Conservation (phyloP, 2,113 vertebrate species). For the Cathartes aura region DNA sequence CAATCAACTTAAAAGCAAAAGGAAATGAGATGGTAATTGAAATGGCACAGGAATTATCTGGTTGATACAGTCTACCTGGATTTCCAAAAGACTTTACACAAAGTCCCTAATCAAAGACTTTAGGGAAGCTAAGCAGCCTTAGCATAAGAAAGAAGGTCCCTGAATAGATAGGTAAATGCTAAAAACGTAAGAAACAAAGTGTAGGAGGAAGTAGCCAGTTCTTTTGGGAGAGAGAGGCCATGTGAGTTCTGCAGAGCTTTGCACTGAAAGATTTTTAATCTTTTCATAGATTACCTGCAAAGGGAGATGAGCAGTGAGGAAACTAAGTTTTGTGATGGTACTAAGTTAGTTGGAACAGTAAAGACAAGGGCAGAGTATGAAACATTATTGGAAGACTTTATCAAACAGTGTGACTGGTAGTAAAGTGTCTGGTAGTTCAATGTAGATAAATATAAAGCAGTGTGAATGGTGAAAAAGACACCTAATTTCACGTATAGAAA, state of each 20-base stretch:
- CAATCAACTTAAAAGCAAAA: constrained; percentile 4
- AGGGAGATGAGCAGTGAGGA: not conserved
- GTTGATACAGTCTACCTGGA: not conserved
- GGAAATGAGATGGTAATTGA: constrained; percentile 18
- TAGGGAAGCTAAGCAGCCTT: not conserved
- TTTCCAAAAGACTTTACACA: not conserved
- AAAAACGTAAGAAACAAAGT: not conserved
- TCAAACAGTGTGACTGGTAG: not conserved
- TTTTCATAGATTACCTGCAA: not conserved
- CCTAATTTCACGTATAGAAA: not conserved
- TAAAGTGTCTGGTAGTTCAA: not conserved
- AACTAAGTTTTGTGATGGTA: not conserved
- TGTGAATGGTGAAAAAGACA: not conserved
- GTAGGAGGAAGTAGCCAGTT: not conserved
- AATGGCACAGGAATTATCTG: not conserved
- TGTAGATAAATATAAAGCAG: not conserved
- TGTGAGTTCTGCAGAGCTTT: not conserved
- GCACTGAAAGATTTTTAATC: not conserved
- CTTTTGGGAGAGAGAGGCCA: not conserved
- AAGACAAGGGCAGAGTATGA: not conserved
- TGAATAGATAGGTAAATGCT: not conserved
- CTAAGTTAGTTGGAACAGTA: not conserved
- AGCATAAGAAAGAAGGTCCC: not conserved
- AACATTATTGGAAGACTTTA: not conserved
- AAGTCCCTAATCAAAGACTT: not conserved